phyloP scores from a whole-genome alignment of 2,113 vertebrate species.

The Heteronetta atricapilla region DNA sequence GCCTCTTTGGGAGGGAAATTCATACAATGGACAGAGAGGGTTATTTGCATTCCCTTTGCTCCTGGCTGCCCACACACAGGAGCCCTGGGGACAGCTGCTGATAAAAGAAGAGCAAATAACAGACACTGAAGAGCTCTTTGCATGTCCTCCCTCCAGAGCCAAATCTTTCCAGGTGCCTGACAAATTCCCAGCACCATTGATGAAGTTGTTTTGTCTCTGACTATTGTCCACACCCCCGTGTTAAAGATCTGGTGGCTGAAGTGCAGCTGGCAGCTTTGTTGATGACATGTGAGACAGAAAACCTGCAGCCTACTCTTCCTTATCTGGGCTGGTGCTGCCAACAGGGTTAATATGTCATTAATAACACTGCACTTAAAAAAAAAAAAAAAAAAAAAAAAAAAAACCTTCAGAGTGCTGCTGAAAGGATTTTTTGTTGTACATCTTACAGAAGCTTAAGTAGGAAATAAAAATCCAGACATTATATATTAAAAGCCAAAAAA shows the following conservation, averaged over 20 bases:
- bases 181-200: not conserved
- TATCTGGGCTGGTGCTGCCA: not conserved
- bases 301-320: not conserved
- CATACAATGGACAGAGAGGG: not conserved
- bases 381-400: not conserved
- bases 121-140: not conserved
- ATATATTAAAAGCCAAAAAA: not conserved
- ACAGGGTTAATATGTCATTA: not conserved
- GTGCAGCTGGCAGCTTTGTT: not conserved
- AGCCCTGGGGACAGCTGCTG: not conserved
- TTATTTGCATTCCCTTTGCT: not conserved
- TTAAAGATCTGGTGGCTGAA: not conserved
- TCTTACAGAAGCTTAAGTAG: not conserved
- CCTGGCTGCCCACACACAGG: not conserved
- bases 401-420: not conserved
- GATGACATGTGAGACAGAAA: not conserved
- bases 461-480: not conserved
- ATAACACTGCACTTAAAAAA: not conserved
- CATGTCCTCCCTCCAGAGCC: not conserved
- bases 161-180: not conserved
- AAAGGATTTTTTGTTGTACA: not conserved
- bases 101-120: not conserved
- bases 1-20: not conserved
- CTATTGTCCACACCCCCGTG: not conserved
- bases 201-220: not conserved